Evolutionary conservation across 1,140 invertebrate genomes (phyloP), one percentile per base, ranked within the genome.

Genomic region (Eumaeus atala): DNA sequence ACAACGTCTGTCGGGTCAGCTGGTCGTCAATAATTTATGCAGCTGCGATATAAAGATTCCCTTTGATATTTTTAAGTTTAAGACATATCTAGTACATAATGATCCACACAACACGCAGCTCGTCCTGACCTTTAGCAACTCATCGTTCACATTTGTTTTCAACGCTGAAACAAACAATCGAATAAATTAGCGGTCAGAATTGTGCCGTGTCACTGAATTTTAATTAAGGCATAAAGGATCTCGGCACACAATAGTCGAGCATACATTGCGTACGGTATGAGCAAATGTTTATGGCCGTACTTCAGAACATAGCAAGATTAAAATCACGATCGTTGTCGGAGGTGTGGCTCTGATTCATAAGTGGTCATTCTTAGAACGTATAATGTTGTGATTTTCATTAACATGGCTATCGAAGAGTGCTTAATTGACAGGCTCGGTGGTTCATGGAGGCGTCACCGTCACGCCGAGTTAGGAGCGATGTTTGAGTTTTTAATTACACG

Each of bases 401-500:
- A 70, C 76, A 70, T 65, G 64, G 70, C 62, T 63, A 62, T 74
- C 71, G 16, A 55, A 54, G 75, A 75, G 72, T 70, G 70, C 64
- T 77, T 82, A 82, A 82, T 85, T 82, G 80, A 81, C 69, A 67
- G 58, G 58, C 51, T 33, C 47, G 53, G 61, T 78, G 79, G 78
- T 74, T 85, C 77, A 80, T 77, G 66, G 64, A 62, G 50, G 61
- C 66, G 60, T 58, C 61, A 62, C 61, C 62, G 63, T 61, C 65
- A 64, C 56, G 57, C 61, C 61, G 57, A 74, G 67, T 76, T 79
- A 79, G 81, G 77, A 75, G 79, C 77, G 71, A 74, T 79, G 69
- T 79, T 84, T 81, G 74, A 86, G 74, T 77, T 83, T 86, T 84
- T 84, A 84, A 84, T 86, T 86, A 81, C 58, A 81, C 74, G 68